Base-by-base conservation (phyloP, 2,113 vertebrate species). In the Silurus meridionalis region DNA sequence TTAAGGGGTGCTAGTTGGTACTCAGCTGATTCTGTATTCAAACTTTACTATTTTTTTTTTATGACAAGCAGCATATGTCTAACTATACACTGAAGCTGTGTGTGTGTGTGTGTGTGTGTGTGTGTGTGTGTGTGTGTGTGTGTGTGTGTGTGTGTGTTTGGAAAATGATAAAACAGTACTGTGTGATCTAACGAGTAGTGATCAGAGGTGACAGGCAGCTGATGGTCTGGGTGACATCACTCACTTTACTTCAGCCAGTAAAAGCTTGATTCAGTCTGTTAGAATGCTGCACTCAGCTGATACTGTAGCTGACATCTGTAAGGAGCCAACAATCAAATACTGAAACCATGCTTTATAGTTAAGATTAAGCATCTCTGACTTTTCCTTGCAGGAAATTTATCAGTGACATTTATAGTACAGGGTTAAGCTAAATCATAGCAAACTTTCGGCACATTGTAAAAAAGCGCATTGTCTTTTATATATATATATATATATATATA, bases 201-300 rank as follows among this genome's bases (percentile, higher is more conserved):
- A 87, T 87, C 85, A 67, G 60, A 83, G 71, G 85, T 87, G 85
- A 83, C 80, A 87, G 71, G 71, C 80, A 67, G 80, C 71, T 83
- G 80, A 77, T 83, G 71, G 71, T 64, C 85, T 87, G 71, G 28
- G 60, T 87, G 80, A 87, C 60, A 87, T 87, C 85, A 87, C 53
- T 52, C 71, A 61, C 50, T 78, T 87, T 87, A 87, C 80, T 87
- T 83, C 85, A 87, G 85, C 74, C 60, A 67, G 69, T 53, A 19
- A 69, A 83, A 64, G 69, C 50, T 77, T 74, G 80, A 83, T n/a
- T n/a, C 80, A 53, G 58, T 61, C 58, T 37, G 53, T 6, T 52
- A 55, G 19, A 71, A 71, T 78, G 61, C 61, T 89, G 58, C 17
- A 60, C 57, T 84, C 21, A 17, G 52, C 78, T 60, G 75, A 63